Percentiles rank a stretch among this genome's conserved stretches.
These are phyloP conservation scores for Sylvia borin DNA, from an alignment of 2,797 vertebrate genomes.

Conservation along the genomic window DNA sequence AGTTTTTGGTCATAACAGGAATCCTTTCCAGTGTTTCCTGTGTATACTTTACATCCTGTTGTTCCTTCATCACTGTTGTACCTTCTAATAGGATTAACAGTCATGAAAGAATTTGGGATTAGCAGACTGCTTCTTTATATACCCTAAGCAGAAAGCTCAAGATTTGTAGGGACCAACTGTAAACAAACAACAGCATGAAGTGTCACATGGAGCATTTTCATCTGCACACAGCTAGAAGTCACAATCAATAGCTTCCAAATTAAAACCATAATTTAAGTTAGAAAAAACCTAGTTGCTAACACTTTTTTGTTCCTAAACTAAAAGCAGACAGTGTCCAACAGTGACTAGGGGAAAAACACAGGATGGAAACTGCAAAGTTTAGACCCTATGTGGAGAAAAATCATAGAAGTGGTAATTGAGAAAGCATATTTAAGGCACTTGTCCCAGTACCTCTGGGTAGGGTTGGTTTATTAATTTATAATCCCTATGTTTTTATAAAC, in stretches of 20 bases:
- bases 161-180: neutral
- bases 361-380: neutral
- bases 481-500: neutral
- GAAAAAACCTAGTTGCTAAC: neutral
- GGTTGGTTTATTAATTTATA: neutral
- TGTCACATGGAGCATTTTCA: neutral
- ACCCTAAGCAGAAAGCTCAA: neutral
- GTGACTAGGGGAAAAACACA: neutral
- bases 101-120: neutral
- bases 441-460: neutral
- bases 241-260: neutral
- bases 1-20: neutral
- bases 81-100: slow-evolving; percentile 35
- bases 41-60: neutral
- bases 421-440: neutral
- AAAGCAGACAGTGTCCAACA: neutral
- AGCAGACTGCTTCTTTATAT: neutral
- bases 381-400: neutral
- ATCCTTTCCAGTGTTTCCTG: neutral
- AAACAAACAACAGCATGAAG: neutral
- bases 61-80: neutral
- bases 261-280: neutral
- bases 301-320: neutral
- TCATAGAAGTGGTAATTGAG: neutral
- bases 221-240: neutral